Evolutionary conservation across 2,113 vertebrate species (phyloP).

Genomic region (Arvicanthis niloticus): DNA sequence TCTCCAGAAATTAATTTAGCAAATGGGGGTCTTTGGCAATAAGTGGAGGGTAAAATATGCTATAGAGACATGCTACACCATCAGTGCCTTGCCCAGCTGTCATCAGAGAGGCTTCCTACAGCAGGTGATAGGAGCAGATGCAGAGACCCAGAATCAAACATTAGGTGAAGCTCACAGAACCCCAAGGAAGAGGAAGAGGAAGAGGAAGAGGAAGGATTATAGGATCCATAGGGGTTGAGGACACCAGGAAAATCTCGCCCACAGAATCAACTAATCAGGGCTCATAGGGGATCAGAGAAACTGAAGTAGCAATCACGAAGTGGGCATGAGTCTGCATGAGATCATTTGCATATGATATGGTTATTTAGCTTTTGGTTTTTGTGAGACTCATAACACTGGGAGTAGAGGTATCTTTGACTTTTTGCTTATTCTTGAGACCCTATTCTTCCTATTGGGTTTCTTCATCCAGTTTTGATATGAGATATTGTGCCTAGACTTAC

Average conservation of each 20-base stretch:
- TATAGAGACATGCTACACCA: not conserved
- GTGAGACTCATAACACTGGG: not conserved
- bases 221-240: not conserved
- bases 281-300: not conserved
- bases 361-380: not conserved
- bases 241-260: not conserved
- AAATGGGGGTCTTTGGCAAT: not conserved
- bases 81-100: not conserved
- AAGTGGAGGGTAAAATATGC: not conserved
- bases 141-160: not conserved
- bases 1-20: conserved; percentile 26
- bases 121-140: not conserved
- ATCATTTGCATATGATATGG: not conserved
- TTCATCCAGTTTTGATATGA: not conserved
- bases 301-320: not conserved
- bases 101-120: not conserved
- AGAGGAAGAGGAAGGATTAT: not conserved
- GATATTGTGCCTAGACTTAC: not conserved
- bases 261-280: not conserved
- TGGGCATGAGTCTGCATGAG: not conserved
- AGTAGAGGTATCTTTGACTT: not conserved
- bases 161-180: not conserved
- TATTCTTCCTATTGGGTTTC: not conserved
- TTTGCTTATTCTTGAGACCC: not conserved
- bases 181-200: not conserved